Evolutionary conservation across 2,888 invertebrate genomes (phyloP).

Genomic region (Volucella zonaria): DNA sequence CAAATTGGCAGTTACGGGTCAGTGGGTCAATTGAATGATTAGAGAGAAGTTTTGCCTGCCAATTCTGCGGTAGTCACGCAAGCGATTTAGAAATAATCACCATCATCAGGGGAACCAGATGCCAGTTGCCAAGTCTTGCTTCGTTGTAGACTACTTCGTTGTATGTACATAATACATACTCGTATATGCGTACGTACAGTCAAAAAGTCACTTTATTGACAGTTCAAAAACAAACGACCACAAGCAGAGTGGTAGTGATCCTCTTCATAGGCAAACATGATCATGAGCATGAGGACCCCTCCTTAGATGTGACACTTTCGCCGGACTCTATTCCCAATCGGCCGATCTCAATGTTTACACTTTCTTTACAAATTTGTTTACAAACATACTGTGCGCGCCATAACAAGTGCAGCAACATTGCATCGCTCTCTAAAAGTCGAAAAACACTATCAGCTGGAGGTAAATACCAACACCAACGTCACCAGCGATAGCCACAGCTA

Average conservation of each 20-base stretch:
- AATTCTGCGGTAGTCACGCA: slow-evolving; percentile 3
- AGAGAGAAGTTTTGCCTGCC: slow-evolving; percentile 7
- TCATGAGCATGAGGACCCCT: background rate
- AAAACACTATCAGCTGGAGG: slow-evolving; percentile 62
- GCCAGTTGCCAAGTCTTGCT: slow-evolving; percentile 5
- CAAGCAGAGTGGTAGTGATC: background rate
- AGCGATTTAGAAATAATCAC: slow-evolving; percentile 5
- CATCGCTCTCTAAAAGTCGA: slow-evolving; percentile 11
- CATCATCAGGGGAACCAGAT: background rate
- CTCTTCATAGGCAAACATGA: background rate
- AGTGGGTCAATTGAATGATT: slow-evolving; percentile 49
- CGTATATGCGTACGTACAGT: too few relatives aligned
- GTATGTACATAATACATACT: too few relatives aligned
- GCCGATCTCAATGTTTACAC: slow-evolving; percentile 46
- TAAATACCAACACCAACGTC: slow-evolving; percentile 18
- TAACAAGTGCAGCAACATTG: slow-evolving; percentile 38
- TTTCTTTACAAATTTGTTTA: slow-evolving; percentile 58
- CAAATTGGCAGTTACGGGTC: slow-evolving; percentile 40
- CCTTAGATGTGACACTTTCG: slow-evolving; percentile 10
- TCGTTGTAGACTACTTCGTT: background rate
- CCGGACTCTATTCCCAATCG: slow-evolving; percentile 2
- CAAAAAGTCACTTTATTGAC: too few relatives aligned
- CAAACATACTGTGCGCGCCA: slow-evolving; percentile 31
- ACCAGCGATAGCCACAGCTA: background rate
- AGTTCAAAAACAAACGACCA: too few relatives aligned